These are phyloP conservation scores for Benitochromis conjunctus DNA, from an alignment of 2,113 vertebrate genomes.

Conservation along the genomic window DNA sequence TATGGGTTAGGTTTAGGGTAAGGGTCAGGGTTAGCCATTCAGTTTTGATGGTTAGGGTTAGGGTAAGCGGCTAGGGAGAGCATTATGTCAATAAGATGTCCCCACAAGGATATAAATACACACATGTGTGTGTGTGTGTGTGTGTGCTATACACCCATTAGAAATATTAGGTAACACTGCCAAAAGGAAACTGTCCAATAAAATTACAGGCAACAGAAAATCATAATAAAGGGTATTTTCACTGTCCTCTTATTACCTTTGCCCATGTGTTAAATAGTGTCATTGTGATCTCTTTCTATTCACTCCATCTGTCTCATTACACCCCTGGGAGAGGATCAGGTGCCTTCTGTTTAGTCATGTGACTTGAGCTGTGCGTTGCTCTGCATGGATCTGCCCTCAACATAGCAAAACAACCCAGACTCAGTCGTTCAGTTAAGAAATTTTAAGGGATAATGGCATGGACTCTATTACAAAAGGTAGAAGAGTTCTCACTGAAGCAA, in stretches of 20 bases:
- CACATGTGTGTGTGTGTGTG: not conserved
- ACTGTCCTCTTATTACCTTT: slow-evolving; percentile 11
- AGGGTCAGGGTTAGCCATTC: no score
- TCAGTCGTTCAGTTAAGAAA: not conserved
- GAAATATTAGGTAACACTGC: not conserved
- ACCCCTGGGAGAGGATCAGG: slow-evolving; percentile 64
- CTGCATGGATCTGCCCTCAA: slow-evolving; percentile 5
- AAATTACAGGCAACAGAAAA: not conserved
- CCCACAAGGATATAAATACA: no score
- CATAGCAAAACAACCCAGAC: slow-evolving; percentile 7
- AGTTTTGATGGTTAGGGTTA: no score
- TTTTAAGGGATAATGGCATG: not conserved
- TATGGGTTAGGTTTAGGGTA: no score
- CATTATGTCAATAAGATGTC: no score
- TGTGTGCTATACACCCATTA: fast-evolving
- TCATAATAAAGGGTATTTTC: not conserved
- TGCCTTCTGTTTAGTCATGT: slow-evolving; percentile 63
- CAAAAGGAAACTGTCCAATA: not conserved
- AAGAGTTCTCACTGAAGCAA: not conserved
- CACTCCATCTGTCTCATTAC: slow-evolving; percentile 64
- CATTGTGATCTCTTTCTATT: slow-evolving; percentile 21
- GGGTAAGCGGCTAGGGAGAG: no score
- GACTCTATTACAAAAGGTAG: not conserved
- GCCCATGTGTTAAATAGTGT: not conserved
- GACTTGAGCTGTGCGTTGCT: slow-evolving; percentile 28